Evolutionary conservation across 2,888 invertebrate genomes (phyloP).

Genomic region (Heliconius ismenius): DNA sequence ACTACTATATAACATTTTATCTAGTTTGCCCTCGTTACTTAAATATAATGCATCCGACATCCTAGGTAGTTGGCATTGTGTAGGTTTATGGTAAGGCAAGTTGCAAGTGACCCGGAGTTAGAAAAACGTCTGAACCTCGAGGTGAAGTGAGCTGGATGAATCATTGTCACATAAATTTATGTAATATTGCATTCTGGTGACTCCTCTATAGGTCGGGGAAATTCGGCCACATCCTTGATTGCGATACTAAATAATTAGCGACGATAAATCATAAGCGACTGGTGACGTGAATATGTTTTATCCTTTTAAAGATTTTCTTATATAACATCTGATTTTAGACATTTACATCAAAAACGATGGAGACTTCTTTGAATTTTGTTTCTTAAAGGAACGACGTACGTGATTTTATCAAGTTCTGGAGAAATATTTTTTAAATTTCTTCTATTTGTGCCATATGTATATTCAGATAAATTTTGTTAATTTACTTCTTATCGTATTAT

Average conservation of each 20-base stretch:
- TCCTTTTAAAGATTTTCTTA: background rate
- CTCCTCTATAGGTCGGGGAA: slow-evolving; percentile 14
- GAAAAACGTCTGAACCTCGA: slow-evolving; percentile 48
- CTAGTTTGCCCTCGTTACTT: slow-evolving; percentile 7
- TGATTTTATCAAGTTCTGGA: slow-evolving; percentile 10
- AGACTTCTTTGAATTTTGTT: background rate
- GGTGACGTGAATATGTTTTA: slow-evolving; percentile 5
- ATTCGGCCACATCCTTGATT: slow-evolving; percentile 35
- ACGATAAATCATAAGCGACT: slow-evolving; percentile 9
- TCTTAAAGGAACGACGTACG: background rate
- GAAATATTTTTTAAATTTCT: background rate
- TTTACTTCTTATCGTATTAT: slow-evolving; percentile 3
- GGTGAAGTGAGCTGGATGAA: slow-evolving; percentile 52
- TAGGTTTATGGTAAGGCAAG: slow-evolving; percentile 30
- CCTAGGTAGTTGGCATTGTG: slow-evolving; percentile 17
- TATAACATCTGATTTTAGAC: background rate
- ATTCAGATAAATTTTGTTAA: background rate
- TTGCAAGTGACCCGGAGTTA: slow-evolving; percentile 42
- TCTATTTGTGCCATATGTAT: background rate
- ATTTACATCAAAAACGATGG: background rate
- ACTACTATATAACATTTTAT: background rate
- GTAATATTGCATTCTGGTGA: slow-evolving; percentile 47
- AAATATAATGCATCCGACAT: slow-evolving; percentile 22
- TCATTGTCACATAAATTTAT: slow-evolving; percentile 57
- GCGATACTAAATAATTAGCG: slow-evolving; percentile 1